Base-by-base conservation (phyloP, 2,113 vertebrate species). In the Clarias magur region DNA sequence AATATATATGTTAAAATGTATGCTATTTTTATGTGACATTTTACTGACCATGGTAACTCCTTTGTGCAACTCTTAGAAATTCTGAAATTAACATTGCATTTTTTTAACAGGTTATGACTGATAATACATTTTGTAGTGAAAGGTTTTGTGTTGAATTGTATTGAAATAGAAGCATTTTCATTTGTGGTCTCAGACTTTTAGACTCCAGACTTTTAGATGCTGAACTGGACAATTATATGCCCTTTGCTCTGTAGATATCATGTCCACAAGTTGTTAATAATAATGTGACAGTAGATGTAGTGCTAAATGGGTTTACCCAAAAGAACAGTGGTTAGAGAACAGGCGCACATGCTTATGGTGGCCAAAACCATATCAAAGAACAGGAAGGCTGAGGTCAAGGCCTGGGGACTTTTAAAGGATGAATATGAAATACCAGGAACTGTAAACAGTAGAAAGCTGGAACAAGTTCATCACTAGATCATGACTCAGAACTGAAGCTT, bases 211-310 rank as follows among this genome's bases (percentile, higher is more conserved):
- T 34, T 34, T 34, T 34, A 34, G 30, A 27, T 73, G 80, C 53
- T 48, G 25, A 6, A 72, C 65, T 54, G 30, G 57, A 42, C 53
- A 56, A 59, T 38, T 11, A 84, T 38, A 25, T 23, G 7, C 13
- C 27, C 76, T n/a, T 67, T 68, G 38, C 56, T 30, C 65, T 86
- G n/a, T 16, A 73, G 81, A 63, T 65, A 79, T 75, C 82, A 85
- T 84, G 75, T 80, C 21, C 27, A 57, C 48, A 70, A 84, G 75
- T 30, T 73, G 68, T 83, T 68, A 56, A 48, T 34, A n/a, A 42
- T 72, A 67, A 81, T 34, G 27, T 76, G 67, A 34, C 27, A 65
- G 17, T 5, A 38, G 34, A 42, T 76, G 19, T 68, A 53, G 72
- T 27, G 76, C 42, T 54, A 67, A 67, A 80, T 86, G 38, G 48